These are phyloP conservation scores for Kryptolebias marmoratus DNA, from an alignment of 2,113 vertebrate genomes.

Conservation along the genomic window DNA sequence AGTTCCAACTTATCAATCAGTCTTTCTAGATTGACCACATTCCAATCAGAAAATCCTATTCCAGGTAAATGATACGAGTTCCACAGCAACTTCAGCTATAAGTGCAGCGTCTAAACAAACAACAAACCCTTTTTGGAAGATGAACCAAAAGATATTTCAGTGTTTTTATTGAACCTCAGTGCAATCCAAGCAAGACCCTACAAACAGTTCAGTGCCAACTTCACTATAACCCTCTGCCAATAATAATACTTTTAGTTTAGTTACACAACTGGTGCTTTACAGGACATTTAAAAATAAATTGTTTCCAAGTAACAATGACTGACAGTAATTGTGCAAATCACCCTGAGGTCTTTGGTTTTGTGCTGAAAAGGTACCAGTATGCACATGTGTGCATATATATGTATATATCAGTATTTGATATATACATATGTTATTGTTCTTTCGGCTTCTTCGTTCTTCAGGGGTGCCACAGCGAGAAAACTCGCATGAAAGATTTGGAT, in stretches of 20 bases:
- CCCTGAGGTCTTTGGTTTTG: neutral
- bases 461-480: no score
- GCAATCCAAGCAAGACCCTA: neutral
- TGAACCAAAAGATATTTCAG: neutral
- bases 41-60: slow-evolving; percentile 4
- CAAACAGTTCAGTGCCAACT: neutral
- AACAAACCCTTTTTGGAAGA: neutral
- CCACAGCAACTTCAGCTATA: neutral
- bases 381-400: no score
- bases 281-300: neutral
- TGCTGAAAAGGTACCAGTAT: no score
- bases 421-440: no score
- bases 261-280: neutral
- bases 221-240: neutral
- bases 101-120: neutral
- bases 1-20: neutral
- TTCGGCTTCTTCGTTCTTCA: no score
- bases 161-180: neutral
- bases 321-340: neutral
- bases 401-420: no score
- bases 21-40: slow-evolving; percentile 49
- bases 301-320: neutral
- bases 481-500: no score
- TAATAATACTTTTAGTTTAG: neutral
- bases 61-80: neutral